Percentiles rank a stretch among this genome's conserved stretches.
These are phyloP conservation scores for Scaptomyza montana DNA, from an alignment of 1,140 invertebrate species.

Conservation along the genomic window DNA sequence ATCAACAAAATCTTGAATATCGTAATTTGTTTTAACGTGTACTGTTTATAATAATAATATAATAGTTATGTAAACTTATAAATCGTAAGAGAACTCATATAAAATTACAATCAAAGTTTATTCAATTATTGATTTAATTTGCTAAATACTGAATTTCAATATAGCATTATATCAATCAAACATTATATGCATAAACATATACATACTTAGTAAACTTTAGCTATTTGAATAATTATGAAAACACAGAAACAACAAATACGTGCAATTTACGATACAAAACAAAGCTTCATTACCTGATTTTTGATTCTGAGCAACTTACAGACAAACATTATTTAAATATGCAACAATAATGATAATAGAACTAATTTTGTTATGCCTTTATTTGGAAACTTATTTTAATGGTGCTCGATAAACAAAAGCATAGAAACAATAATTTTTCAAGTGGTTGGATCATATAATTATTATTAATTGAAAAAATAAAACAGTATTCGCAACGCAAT, in stretches of 20 bases:
- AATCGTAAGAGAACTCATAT: background rate
- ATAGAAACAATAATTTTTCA: slow-evolving; percentile 42
- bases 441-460: slow-evolving; percentile 17
- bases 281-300: slow-evolving; percentile 80
- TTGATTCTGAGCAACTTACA: slow-evolving; percentile 66
- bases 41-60: background rate
- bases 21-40: slow-evolving; percentile 17
- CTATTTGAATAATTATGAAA: slow-evolving; percentile 28
- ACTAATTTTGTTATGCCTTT: slow-evolving; percentile 65
- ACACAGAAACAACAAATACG: slow-evolving; percentile 27
- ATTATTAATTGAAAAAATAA: slow-evolving; percentile 36
- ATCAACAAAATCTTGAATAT: slow-evolving; percentile 15
- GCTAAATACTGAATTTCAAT: slow-evolving; percentile 7
- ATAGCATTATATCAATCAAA: slow-evolving; percentile 12
- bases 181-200: slow-evolving; percentile 2
- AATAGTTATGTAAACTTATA: background rate
- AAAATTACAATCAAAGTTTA: slow-evolving; percentile 11
- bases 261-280: slow-evolving; percentile 62
- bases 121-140: slow-evolving; percentile 5
- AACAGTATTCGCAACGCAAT: slow-evolving; percentile 61
- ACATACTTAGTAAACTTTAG: slow-evolving; percentile 15
- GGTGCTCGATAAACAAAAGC: slow-evolving; percentile 52
- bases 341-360: slow-evolving; percentile 51
- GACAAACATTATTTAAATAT: slow-evolving; percentile 55
- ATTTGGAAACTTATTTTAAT: slow-evolving; percentile 42